These are phyloP conservation scores for Saccopteryx leptura DNA, from an alignment of 2,113 vertebrate species.

Conservation along the genomic window DNA sequence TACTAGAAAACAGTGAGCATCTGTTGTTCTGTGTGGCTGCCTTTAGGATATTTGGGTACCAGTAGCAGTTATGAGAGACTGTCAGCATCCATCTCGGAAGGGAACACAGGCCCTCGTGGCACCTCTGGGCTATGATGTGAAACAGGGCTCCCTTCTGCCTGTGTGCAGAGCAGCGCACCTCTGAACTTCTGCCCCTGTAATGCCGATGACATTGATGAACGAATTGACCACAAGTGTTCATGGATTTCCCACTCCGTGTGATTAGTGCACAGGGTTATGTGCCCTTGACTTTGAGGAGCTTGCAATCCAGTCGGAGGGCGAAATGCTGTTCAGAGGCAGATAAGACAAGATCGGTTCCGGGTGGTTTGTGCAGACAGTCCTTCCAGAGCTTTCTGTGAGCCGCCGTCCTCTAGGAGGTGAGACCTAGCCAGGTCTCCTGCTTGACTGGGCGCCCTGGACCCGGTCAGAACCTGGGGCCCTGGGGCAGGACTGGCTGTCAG, in stretches of 20 bases:
- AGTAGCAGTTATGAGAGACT: conserved; percentile 57
- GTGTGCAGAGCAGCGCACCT: too few species aligned
- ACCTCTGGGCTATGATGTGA: not conserved
- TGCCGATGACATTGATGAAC: not conserved
- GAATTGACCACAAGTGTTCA: not conserved
- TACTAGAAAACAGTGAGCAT: conserved; percentile 55
- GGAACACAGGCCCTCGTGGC: not conserved
- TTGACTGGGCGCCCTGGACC: not conserved
- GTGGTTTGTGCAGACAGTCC: not conserved
- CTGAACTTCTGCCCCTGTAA: not conserved
- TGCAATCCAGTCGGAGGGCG: not conserved
- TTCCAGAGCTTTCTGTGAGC: not conserved
- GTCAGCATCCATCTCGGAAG: conserved; percentile 74
- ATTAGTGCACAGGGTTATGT: not conserved
- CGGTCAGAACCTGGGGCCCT: not conserved
- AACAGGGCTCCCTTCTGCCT: not conserved
- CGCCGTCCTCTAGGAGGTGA: not conserved
- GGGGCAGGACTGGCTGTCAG: not conserved
- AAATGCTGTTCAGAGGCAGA: conserved; percentile 5
- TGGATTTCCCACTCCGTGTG: not conserved
- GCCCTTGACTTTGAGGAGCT: conserved; percentile 26
- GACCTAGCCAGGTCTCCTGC: not conserved
- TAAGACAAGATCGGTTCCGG: not conserved
- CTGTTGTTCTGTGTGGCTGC: conserved; percentile 78
- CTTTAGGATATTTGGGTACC: conserved; percentile 82